Conservation (phyloP, 2,113 vertebrate species). For the Sciurus niger region DNA sequence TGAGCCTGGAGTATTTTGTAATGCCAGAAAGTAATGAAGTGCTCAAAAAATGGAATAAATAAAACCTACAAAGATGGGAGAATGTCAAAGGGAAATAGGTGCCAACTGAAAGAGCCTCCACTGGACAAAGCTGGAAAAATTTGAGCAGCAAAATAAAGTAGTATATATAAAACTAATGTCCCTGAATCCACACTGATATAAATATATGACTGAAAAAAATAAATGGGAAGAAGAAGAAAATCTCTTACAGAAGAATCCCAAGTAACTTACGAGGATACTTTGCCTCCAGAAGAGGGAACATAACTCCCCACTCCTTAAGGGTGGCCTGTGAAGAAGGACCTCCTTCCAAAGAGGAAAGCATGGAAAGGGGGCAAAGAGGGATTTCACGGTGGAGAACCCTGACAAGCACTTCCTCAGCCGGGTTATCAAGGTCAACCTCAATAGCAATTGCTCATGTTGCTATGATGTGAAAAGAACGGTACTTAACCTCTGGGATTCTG, state of each 20-base stretch:
- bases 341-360: not conserved
- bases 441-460: not conserved
- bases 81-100: not conserved
- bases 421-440: not conserved
- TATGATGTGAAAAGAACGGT: not conserved
- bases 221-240: not conserved
- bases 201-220: not conserved
- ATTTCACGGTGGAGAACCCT: not conserved
- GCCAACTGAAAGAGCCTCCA: not conserved
- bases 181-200: not conserved
- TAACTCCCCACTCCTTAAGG: not conserved
- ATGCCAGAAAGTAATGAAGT: not conserved
- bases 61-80: not conserved
- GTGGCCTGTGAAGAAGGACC: not conserved
- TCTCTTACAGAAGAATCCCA: not conserved
- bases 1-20: not conserved
- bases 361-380: not conserved
- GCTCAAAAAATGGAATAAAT: not conserved
- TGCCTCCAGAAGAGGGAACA: not conserved
- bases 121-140: not conserved
- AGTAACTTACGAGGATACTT: not conserved
- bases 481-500: not conserved
- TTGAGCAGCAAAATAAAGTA: not conserved
- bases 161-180: not conserved
- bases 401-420: not conserved